Evolutionary conservation across 2,797 vertebrate species (phyloP), one percentile per base, ranked within the genome.

Genomic region (Anguilla obscura): DNA sequence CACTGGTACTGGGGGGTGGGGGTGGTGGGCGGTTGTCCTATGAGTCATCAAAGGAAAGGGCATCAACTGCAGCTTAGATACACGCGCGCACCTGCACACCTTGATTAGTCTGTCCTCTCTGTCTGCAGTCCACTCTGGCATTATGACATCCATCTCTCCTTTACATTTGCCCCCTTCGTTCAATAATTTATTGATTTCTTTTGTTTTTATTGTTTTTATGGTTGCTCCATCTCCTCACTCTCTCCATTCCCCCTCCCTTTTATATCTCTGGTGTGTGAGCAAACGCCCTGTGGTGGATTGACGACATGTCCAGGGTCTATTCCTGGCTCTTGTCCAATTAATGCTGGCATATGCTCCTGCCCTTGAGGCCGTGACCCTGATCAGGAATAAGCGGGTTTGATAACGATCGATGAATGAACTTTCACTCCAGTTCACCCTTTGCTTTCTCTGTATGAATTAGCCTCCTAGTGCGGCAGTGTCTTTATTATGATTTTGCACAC

Each of bases 1-100:
- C 36, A 21, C 14, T 79, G 74, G 16, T 36, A 79, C 16, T 40
- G 74, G 18, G 74, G 33, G 27, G 69, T 2, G 69, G 69, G 27
- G 9, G 74, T 4, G 30, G 76, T 45, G 76, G 36, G 40, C 40
- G 18, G 79, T 50, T 82, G 79, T 82, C 79, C 24, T 82, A 82
- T 82, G 79, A 82, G 79, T 82, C 79, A 82, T 82, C 79, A 50
- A 12, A 50, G 24, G 45, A 79, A 79, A 79, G 74, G 74, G 79
- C 40, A n/a, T 48, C 45, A 48, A 14, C 40, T 82, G 45, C 79
- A 82, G 18, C 79, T 9, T 40, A 40, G 40, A 82, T 50, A 40
- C 36, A 79, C 36, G 18, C 36, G 45, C 74, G 12, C 40, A 18
- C 40, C 40, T 16, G 40, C 18, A 50, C 79, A 21, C 45, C 1